Evolutionary conservation across 2,888 invertebrate genomes (phyloP).

Genomic region (Thymelicus acteon): DNA sequence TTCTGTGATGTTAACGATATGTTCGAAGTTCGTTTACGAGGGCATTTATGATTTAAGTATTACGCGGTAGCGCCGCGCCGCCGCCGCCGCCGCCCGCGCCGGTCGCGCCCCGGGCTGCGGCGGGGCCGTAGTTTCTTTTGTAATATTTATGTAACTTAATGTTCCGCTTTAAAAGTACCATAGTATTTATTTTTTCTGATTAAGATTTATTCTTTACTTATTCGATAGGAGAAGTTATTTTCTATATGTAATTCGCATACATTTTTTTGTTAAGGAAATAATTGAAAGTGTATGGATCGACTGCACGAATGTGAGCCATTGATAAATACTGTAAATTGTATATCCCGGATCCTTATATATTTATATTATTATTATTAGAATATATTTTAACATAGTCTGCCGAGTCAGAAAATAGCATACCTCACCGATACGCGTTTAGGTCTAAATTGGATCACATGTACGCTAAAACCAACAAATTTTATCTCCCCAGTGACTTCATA

Average conservation of each 20-base stretch:
- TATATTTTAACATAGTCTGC: conserved; percentile 13
- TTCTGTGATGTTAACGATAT: conserved; percentile 77
- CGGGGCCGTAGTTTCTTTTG: conserved; percentile 48
- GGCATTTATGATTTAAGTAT: conserved; percentile 61
- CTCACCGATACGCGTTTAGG: conserved; percentile 10
- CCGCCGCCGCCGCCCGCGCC: conserved; percentile 33
- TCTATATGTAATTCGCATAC: conserved; percentile 57
- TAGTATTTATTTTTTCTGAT: conserved; percentile 76
- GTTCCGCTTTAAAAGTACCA: conserved; percentile 76
- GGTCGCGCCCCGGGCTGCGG: conserved; percentile 39
- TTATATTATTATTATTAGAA: conserved; percentile 22
- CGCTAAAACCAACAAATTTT: conserved; percentile 6
- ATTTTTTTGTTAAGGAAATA: conserved; percentile 48
- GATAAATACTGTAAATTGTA: conserved; percentile 33
- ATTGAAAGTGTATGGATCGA: conserved; percentile 33
- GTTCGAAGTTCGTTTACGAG: conserved; percentile 61
- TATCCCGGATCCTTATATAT: conserved; percentile 24
- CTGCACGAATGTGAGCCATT: conserved; percentile 29
- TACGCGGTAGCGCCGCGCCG: conserved; percentile 46
- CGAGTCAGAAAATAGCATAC: conserved; percentile 12
- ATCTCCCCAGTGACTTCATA: neutral
- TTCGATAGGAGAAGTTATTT: conserved; percentile 59
- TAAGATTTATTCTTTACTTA: conserved; percentile 66
- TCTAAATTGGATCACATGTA: neutral
- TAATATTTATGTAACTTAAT: conserved; percentile 67